Evolutionary conservation across 2,888 invertebrate genomes (phyloP).

Genomic region (Diogma glabrata): DNA sequence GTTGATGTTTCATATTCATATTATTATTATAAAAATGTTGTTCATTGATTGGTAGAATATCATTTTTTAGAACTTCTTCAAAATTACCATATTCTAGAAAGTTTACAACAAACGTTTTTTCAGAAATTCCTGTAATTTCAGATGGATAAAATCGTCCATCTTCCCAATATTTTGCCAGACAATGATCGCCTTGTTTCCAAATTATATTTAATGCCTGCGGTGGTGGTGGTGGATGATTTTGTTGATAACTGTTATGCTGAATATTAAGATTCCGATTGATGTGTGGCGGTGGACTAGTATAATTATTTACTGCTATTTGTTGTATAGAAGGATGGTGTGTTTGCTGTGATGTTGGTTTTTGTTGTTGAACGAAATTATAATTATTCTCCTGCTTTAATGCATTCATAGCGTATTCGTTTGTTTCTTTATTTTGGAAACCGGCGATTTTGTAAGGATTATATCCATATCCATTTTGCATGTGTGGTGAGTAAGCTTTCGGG

Average conservation of each 20-base stretch:
- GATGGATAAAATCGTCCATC: conserved; percentile 81
- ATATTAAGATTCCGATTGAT: no score
- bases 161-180: conserved; percentile 88
- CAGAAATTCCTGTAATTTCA: conserved; percentile 65
- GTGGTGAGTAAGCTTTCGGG: no score
- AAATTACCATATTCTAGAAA: conserved; percentile 83
- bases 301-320: conserved; percentile 23
- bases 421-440: conserved; percentile 36
- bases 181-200: conserved; percentile 64
- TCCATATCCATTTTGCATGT: conserved; percentile 29
- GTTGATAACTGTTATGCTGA: conserved; percentile 4
- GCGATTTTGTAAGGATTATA: conserved; percentile 37
- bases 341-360: not conserved
- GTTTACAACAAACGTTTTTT: conserved; percentile 74
- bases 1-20: conserved; percentile 10
- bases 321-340: conserved; percentile 20
- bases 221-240: conserved; percentile 13
- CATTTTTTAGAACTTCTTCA: conserved; percentile 74
- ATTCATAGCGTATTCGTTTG: conserved; percentile 36
- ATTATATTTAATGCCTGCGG: conserved; percentile 18
- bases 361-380: conserved; percentile 15
- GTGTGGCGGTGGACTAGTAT: not conserved
- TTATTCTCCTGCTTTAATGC: conserved; percentile 25
- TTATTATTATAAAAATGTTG: conserved; percentile 16
- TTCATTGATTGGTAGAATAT: conserved; percentile 57